Evolutionary conservation across 2,888 invertebrate species (phyloP).

Genomic region (Chrysopilus asiliformis): DNA sequence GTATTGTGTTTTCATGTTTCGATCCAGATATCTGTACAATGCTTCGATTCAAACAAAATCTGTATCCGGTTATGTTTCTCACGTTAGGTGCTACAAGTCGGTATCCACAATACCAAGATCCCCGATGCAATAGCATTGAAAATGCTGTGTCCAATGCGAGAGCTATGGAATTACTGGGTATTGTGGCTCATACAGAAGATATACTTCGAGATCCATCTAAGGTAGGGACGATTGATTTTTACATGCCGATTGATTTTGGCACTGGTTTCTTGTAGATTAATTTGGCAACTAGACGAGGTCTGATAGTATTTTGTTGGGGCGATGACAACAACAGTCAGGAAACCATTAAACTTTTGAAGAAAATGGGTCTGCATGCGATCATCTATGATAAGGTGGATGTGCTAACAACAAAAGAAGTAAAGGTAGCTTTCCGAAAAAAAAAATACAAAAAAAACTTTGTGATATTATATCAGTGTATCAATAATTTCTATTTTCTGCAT

Average conservation of each 20-base stretch:
- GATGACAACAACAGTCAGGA: slow-evolving; percentile 85
- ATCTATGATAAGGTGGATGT: slow-evolving; percentile 87
- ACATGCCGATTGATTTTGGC: slow-evolving; percentile 14
- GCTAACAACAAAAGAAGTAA: slow-evolving; percentile 30
- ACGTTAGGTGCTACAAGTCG: slow-evolving; percentile 59
- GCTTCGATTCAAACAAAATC: slow-evolving; percentile 89
- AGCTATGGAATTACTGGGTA: slow-evolving; percentile 71
- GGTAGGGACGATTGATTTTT: too few relatives aligned
- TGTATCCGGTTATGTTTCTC: slow-evolving; percentile 90
- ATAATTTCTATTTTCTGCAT: too few relatives aligned
- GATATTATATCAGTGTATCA: too few relatives aligned
- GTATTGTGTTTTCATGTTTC: slow-evolving; percentile 88
- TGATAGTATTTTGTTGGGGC: slow-evolving; percentile 95
- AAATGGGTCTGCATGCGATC: slow-evolving; percentile 84
- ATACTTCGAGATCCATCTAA: slow-evolving; percentile 69
- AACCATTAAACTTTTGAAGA: slow-evolving; percentile 73
- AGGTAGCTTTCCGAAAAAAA: too few relatives aligned
- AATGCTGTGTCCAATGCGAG: slow-evolving; percentile 72
- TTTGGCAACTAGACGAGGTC: slow-evolving; percentile 61
- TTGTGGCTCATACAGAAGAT: slow-evolving; percentile 89
- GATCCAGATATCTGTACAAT: slow-evolving; percentile 93
- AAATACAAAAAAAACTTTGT: too few relatives aligned
- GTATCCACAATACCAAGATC: slow-evolving; percentile 75
- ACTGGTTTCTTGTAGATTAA: slow-evolving; percentile 43
- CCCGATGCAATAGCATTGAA: slow-evolving; percentile 64